phyloP scores from a whole-genome alignment of 2,113 vertebrate species.

The Bufo gargarizans region DNA sequence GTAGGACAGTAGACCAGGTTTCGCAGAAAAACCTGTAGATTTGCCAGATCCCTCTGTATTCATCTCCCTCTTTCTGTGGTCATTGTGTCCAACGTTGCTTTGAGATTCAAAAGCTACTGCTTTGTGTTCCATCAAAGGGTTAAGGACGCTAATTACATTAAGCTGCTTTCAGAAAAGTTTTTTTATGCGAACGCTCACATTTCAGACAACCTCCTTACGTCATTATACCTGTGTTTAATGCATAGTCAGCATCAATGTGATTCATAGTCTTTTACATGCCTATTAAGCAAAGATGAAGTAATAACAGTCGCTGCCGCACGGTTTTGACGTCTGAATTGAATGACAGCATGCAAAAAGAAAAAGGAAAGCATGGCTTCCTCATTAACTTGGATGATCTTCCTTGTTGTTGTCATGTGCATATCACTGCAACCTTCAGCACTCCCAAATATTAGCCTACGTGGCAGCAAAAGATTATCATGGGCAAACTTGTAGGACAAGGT shows the following conservation, averaged over 20 bases:
- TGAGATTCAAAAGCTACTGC: neutral
- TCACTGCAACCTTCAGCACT: neutral
- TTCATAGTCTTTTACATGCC: neutral
- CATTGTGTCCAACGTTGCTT: neutral
- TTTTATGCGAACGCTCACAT: conserved; percentile 14
- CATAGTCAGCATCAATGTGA: conserved; percentile 15
- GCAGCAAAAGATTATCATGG: neutral
- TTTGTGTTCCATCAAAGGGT: neutral
- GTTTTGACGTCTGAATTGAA: neutral
- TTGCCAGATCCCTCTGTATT: neutral
- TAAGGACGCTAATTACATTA: conserved; percentile 25
- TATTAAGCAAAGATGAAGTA: neutral
- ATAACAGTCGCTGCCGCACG: neutral
- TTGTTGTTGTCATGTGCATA: neutral
- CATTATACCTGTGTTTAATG: conserved; percentile 25
- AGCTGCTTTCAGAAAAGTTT: conserved; percentile 14
- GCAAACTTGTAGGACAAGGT: neutral
- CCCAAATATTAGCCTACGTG: neutral
- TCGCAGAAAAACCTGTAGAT: neutral
- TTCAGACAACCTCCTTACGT: conserved; percentile 9
- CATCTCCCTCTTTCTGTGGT: neutral
- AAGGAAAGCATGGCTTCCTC: neutral
- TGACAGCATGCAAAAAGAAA: neutral
- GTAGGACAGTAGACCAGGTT: neutral
- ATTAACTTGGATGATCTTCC: neutral